Conservation (phyloP, 1,140 invertebrate genomes). For the Drosophila kohkoa region DNA sequence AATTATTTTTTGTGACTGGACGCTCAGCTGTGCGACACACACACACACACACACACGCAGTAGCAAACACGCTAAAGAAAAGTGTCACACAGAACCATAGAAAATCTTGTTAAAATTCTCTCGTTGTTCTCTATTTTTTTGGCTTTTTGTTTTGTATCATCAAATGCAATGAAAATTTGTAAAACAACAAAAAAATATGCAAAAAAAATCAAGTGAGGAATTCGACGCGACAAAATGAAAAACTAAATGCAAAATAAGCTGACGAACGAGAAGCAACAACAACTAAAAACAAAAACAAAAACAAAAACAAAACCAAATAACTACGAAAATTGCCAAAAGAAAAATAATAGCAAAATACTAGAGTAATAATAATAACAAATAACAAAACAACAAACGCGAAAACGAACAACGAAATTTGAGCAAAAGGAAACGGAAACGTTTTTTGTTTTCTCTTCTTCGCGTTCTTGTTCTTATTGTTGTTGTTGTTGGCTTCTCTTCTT, state of each 20-base stretch:
- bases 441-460: constrained; percentile 5
- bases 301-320: too few relatives aligned
- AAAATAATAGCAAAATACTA: constrained; percentile 25
- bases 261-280: constrained; percentile 23
- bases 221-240: constrained; percentile 22
- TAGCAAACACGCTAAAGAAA: neutral
- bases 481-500: constrained; percentile 21
- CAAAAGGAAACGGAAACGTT: constrained; percentile 43
- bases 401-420: constrained; percentile 42
- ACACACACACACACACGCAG: neutral
- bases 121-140: too few relatives aligned
- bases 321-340: constrained; percentile 9
- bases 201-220: constrained; percentile 21
- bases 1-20: too few relatives aligned
- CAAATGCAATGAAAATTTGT: too few relatives aligned
- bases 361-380: constrained; percentile 21
- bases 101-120: too few relatives aligned
- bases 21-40: neutral
- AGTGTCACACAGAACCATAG: too few relatives aligned
- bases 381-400: constrained; percentile 8
- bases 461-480: neutral
- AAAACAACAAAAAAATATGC: neutral
- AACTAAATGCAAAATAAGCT: constrained; percentile 43
- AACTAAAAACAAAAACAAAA: constrained; percentile 21
- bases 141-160: too few relatives aligned